phyloP scores from a whole-genome alignment of 2,888 invertebrate species.

The Electrophaes corylata region DNA sequence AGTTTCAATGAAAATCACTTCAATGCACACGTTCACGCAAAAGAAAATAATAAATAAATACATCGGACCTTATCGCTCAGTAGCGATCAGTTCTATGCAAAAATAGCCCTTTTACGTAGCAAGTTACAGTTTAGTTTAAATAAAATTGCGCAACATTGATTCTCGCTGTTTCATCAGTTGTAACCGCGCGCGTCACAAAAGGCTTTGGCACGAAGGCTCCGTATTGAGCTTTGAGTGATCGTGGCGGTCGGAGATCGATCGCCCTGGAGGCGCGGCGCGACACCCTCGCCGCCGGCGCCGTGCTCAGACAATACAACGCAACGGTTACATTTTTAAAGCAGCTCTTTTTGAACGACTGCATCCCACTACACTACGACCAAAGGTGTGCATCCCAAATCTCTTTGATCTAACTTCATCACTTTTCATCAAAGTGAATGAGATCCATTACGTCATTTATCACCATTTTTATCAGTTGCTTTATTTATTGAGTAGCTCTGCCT shows the following conservation, averaged over 20 bases:
- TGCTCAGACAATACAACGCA: neutral
- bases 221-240: conserved; percentile 6
- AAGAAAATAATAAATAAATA: neutral
- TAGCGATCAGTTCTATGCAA: neutral
- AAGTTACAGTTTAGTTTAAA: neutral
- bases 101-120: neutral
- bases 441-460: too few relatives aligned
- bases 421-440: too few relatives aligned
- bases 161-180: conserved; percentile 2
- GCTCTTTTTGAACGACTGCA: neutral
- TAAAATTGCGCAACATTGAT: neutral
- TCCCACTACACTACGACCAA: neutral
- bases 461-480: too few relatives aligned
- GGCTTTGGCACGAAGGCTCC: neutral
- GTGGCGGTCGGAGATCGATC: conserved; percentile 1
- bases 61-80: neutral
- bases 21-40: neutral
- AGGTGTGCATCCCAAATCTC: neutral
- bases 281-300: neutral
- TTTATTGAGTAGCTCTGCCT: too few relatives aligned
- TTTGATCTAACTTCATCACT: too few relatives aligned
- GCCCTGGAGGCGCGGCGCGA: neutral
- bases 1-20: too few relatives aligned
- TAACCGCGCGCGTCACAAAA: conserved; percentile 1
- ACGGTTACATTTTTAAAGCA: neutral